Evolutionary conservation across 2,113 vertebrate genomes (phyloP), one percentile per base, ranked within the genome.

Genomic region (Galemys pyrenaicus): DNA sequence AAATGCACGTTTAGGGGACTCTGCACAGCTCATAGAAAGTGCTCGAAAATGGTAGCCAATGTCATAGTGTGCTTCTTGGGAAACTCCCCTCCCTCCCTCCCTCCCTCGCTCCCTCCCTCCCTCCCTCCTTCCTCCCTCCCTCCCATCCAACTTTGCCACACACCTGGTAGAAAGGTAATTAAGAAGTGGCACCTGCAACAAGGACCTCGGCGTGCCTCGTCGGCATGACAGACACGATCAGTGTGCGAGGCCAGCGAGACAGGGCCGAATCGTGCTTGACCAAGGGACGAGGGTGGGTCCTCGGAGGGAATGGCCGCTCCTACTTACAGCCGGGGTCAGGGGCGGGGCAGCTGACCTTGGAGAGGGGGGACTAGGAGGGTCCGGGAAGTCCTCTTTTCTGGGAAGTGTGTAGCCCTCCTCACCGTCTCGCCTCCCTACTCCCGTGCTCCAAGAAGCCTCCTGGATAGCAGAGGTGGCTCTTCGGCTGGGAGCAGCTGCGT

Each of bases 221-320:
- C n/a, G n/a, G n/a, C n/a, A n/a, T n/a, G 51, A 46, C n/a, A 13
- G 70, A 28, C 32, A 1, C 24, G 35, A 39, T 51, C 51, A 39
- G 46, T 22, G 35, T 32, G 10, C 4, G 1, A 28, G 68, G 35
- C 24, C 12, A 0, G 1, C 1, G 20, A 58, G 64, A n/a, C 65
- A 90, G 26, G 58, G 68, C 26, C 39, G 67, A 49, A 39, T 26
- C 51, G 41, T 85, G 65, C 28, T 62, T n/a, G 44, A 30, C 41
- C 30, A 2, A 46, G 62, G 58, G 24, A 6, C 8, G 30, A n/a
- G 65, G 24, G 6, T 56, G 68, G 30, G 2, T 4, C 44, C 30
- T 6, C 28, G 79, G 26, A 74, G 1, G 11, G 19, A 41, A 15
- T 0, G 0, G 58, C 6, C 0, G 1, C 0, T 16, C 71, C 54